A percentile compares a stretch with the other conserved stretches of the same genome.
Evolutionary conservation across 2,888 invertebrate species (phyloP).

Genomic region (Alsophila aescularia): DNA sequence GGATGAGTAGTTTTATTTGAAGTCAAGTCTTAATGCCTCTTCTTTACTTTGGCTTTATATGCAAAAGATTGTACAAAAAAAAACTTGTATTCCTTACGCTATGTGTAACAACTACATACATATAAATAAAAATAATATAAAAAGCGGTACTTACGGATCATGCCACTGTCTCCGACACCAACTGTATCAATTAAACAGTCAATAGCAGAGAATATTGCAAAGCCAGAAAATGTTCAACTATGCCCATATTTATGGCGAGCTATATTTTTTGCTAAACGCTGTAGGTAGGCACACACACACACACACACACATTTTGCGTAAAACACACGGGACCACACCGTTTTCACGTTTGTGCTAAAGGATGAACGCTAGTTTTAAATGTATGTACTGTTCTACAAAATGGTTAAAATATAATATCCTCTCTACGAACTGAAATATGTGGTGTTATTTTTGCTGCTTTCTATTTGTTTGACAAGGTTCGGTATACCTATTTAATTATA

Average conservation of each 20-base stretch:
- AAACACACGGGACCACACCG: slow-evolving; percentile 62
- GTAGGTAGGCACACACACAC: slow-evolving; percentile 48
- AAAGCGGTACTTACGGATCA: slow-evolving; percentile 70
- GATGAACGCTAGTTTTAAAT: slow-evolving; percentile 37
- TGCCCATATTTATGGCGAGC: neutral
- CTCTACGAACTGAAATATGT: neutral
- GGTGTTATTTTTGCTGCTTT: neutral
- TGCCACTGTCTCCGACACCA: slow-evolving; percentile 74
- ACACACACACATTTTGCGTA: slow-evolving; percentile 39
- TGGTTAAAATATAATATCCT: neutral
- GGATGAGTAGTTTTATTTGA: too few species aligned
- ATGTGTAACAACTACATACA: slow-evolving; percentile 18
- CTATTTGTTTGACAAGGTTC: neutral
- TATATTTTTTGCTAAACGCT: slow-evolving; percentile 8
- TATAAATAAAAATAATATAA: slow-evolving; percentile 24
- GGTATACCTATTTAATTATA: neutral
- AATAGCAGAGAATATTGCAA: slow-evolving; percentile 11
- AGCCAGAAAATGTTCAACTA: neutral
- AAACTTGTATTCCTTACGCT: neutral
- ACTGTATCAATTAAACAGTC: slow-evolving; percentile 50
- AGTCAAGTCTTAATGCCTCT: too few species aligned
- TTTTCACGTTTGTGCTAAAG: slow-evolving; percentile 67
- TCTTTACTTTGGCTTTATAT: slow-evolving; percentile 30
- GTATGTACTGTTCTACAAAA: neutral
- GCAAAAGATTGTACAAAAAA: slow-evolving; percentile 40